phyloP scores from a whole-genome alignment of 2,113 vertebrate species.

The Petroica traversi region DNA sequence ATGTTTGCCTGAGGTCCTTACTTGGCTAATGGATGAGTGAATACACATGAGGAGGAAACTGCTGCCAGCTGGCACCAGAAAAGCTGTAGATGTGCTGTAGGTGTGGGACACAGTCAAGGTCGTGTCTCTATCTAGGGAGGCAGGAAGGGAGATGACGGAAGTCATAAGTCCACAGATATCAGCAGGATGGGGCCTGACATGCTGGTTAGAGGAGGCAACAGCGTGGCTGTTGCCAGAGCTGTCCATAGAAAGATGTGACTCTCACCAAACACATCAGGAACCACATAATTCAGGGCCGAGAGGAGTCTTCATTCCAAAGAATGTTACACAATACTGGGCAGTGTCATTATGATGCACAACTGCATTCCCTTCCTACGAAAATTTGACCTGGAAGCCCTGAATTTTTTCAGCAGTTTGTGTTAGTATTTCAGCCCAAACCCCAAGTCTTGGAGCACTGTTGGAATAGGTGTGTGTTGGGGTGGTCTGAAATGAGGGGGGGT shows the following conservation, averaged over 20 bases:
- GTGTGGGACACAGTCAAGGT: neutral
- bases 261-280: slow-evolving; percentile 14
- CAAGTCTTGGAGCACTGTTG: neutral
- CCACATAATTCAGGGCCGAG: neutral
- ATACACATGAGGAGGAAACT: neutral
- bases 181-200: neutral
- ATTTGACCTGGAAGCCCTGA: neutral
- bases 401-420: neutral
- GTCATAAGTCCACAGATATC: neutral
- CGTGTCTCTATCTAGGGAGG: fast-evolving
- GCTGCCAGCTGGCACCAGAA: neutral
- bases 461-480: neutral
- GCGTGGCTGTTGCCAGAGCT: neutral
- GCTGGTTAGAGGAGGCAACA: neutral
- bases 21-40: neutral
- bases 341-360: neutral
- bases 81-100: neutral
- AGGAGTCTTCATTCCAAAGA: neutral
- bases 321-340: neutral
- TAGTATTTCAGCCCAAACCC: neutral
- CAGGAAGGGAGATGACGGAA: neutral
- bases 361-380: neutral
- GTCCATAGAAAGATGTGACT: neutral
- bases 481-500: neutral
- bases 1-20: neutral